Evolutionary conservation across 2,888 invertebrate genomes (phyloP).

Genomic region (Trachelus iudaicus): DNA sequence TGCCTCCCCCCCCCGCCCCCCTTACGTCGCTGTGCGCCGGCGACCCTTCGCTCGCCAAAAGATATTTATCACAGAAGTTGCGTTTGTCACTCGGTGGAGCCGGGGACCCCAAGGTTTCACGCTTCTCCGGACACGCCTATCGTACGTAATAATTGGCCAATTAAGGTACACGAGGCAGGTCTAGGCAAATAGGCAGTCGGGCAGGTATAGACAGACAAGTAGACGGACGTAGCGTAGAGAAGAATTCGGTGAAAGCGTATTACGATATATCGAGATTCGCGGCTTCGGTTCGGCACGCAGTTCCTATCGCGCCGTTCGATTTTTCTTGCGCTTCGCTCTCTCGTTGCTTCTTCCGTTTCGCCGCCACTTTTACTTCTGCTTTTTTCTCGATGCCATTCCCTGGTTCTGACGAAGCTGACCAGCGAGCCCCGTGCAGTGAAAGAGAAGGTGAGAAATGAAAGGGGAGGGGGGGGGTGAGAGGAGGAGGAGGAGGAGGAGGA

Average conservation of each 20-base stretch:
- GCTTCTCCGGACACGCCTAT: constrained; percentile 62
- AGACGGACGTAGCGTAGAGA: too few species aligned
- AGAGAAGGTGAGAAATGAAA: background rate
- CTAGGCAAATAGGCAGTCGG: background rate
- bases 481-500: constrained; percentile 20
- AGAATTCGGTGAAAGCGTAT: too few species aligned
- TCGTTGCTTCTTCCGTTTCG: constrained; percentile 8
- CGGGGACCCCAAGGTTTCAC: constrained; percentile 60
- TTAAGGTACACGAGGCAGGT: constrained; percentile 56
- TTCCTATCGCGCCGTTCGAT: too few species aligned
- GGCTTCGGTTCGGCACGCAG: too few species aligned
- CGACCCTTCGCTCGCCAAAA: constrained; percentile 27
- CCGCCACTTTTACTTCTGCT: background rate
- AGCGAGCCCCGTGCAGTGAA: constrained; percentile 20
- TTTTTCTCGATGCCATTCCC: constrained; percentile 6
- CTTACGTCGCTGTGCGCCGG: constrained; percentile 20
- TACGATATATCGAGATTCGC: too few species aligned
- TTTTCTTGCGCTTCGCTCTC: background rate
- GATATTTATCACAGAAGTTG: constrained; percentile 42
- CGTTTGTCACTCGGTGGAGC: constrained; percentile 54
- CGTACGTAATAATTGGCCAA: constrained; percentile 62
- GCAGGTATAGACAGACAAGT: too few species aligned
- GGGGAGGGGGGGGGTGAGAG: constrained; percentile 17
- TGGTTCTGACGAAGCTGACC: constrained; percentile 6
- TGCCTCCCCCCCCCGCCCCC: too few species aligned